Evolutionary conservation across 2,113 vertebrate species (phyloP).

Genomic region (Addax nasomaculatus): DNA sequence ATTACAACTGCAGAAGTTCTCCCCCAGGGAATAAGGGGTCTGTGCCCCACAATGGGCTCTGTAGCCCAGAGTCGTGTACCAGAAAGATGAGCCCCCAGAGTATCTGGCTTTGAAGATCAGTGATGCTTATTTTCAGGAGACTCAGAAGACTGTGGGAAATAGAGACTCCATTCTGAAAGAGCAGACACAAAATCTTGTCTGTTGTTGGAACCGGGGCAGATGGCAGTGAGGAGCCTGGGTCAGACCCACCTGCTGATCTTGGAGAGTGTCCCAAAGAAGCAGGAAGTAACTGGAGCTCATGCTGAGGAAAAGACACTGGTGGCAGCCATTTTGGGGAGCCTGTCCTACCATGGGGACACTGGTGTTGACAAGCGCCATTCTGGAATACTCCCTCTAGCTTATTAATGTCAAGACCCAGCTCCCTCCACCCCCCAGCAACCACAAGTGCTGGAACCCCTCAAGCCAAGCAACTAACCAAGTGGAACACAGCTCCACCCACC

Average conservation of each 20-base stretch:
- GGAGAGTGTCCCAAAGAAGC: neutral
- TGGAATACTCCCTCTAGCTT: neutral
- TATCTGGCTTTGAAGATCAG: neutral
- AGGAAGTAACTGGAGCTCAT: neutral
- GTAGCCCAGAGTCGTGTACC: neutral
- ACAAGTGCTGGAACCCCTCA: neutral
- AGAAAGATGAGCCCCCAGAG: neutral
- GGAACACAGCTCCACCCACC: neutral
- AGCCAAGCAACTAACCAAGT: neutral
- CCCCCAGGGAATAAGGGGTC: neutral
- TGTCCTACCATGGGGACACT: neutral
- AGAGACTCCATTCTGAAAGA: neutral
- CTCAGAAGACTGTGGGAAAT: neutral
- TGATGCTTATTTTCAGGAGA: neutral
- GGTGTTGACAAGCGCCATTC: neutral
- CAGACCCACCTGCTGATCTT: neutral
- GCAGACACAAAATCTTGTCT: neutral
- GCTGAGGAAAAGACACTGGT: neutral
- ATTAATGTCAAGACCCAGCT: neutral
- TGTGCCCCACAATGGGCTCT: neutral
- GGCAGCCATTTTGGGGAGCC: neutral
- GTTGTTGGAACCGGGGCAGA: neutral
- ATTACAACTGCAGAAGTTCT: neutral
- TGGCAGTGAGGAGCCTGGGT: neutral
- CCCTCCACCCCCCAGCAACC: neutral